Base-by-base conservation (phyloP, 2,797 vertebrate genomes). In the Thamnophis elegans region DNA sequence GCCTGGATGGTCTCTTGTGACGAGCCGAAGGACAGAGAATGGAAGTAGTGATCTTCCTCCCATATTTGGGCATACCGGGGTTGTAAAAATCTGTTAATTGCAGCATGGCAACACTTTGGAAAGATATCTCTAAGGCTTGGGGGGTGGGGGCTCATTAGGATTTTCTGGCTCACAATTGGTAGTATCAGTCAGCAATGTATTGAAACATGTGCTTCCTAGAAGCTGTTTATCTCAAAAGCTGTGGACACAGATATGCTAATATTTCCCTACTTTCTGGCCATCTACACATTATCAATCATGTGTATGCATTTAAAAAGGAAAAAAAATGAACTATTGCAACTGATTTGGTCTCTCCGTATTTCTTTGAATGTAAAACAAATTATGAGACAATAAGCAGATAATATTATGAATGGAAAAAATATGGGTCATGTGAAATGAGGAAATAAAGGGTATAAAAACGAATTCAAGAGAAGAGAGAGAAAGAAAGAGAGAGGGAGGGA, bases 371-470 rank as follows among this genome's bases (percentile, higher is more conserved):
- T 47, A 86, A 94, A 95, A 95, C 93, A 36, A 91, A 59, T 89
- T 25, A 85, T 36, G 93, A 93, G 73, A n/a, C 89, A 94, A 51
- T 94, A 94, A 78, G 5, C 85, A 95, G 90, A 93, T 87, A 91
- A 73, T n/a, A 95, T 94, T 93, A 94, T 58, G 68, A 88, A 22
- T 36, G 87, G 89, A 87, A 56, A 53, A 89, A 95, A 94, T 95
- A 95, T 95, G 59, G 93, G 90, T 94, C 92, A 95, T 94, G 89
- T 94, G 93, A 93, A 87, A 11, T n/a, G 42, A 89, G 25, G 26
- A 82, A 59, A 16, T 20, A 92, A 94, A 96, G 94, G 94, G 95
- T 94, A 92, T 65, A 95, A 91, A 95, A 94, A 94, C 94, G 94
- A 95, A 95, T 91, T 78, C 85, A 94, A 88, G 94, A 94, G 93